These are phyloP conservation scores for Cacatua alba DNA, from an alignment of 2,113 vertebrate genomes.

Conservation along the genomic window DNA sequence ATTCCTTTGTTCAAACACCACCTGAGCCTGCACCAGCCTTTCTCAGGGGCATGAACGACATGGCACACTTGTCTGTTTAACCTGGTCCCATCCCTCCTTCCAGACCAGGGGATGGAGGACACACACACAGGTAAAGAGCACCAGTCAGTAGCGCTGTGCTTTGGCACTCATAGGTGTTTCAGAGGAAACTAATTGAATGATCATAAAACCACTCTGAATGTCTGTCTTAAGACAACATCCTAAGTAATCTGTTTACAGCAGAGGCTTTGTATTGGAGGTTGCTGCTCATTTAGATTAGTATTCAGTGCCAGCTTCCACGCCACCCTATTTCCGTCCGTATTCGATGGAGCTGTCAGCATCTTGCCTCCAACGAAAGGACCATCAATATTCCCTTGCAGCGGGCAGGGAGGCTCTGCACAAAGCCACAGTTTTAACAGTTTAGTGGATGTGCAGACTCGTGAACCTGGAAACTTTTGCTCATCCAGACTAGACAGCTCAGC, in stretches of 20 bases:
- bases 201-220: not conserved
- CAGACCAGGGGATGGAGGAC: not conserved
- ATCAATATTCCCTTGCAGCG: slow-evolving; percentile 23
- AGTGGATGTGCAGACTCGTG: not conserved
- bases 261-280: not conserved
- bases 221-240: slow-evolving; percentile 19
- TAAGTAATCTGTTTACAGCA: not conserved
- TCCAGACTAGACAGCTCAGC: not conserved
- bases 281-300: slow-evolving; percentile 8
- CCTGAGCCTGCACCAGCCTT: not conserved
- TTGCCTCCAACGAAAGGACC: not conserved
- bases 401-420: not conserved
- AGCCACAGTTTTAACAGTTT: not conserved
- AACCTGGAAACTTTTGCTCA: not conserved
- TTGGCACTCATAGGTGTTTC: not conserved
- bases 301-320: not conserved
- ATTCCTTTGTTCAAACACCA: not conserved
- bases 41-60: accelerated
- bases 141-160: not conserved
- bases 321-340: not conserved
- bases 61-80: accelerated
- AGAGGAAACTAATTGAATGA: not conserved
- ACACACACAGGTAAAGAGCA: not conserved
- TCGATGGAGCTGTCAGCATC: slow-evolving; percentile 2
- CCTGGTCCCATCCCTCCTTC: not conserved